phyloP scores from a whole-genome alignment of 2,888 invertebrate species.

The Lissonota sp. region DNA sequence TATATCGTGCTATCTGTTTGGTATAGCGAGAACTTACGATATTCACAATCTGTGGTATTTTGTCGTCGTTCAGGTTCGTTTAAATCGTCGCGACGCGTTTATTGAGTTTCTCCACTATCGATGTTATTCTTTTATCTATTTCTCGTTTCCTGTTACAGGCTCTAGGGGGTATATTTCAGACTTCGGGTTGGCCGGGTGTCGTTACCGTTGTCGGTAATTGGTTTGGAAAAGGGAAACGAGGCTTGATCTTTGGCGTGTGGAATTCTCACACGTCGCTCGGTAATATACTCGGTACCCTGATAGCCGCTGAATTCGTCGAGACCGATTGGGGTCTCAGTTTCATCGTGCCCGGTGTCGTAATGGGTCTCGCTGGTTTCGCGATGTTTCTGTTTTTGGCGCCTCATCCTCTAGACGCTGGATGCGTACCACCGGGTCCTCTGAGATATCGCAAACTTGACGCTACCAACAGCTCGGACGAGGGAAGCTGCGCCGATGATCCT shows the following conservation, averaged over 20 bases:
- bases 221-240: constrained; percentile 96
- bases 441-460: constrained; percentile 77
- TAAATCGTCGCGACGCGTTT: neutral
- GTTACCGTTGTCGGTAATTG: constrained; percentile 97
- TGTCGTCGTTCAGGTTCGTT: constrained; percentile 90
- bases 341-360: constrained; percentile 94
- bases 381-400: constrained; percentile 94
- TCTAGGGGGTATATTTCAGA: constrained; percentile 94
- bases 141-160: constrained; percentile 84
- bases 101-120: neutral
- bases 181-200: constrained; percentile 98
- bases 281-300: constrained; percentile 96
- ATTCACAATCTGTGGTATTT: constrained; percentile 94
- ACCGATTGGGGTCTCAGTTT: constrained; percentile 96
- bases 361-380: constrained; percentile 89
- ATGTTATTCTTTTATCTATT: constrained; percentile 15
- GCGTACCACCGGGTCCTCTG: constrained; percentile 82
- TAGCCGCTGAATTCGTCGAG: constrained; percentile 95
- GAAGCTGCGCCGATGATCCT: constrained; percentile 68
- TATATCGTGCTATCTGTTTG: constrained; percentile 94
- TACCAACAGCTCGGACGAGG: constrained; percentile 78
- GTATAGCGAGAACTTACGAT: constrained; percentile 91
- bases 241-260: constrained; percentile 98
- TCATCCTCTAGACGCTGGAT: constrained; percentile 91
- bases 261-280: constrained; percentile 98